Base-by-base conservation (phyloP, 2,797 vertebrate species). In the Lacerta bilineata region DNA sequence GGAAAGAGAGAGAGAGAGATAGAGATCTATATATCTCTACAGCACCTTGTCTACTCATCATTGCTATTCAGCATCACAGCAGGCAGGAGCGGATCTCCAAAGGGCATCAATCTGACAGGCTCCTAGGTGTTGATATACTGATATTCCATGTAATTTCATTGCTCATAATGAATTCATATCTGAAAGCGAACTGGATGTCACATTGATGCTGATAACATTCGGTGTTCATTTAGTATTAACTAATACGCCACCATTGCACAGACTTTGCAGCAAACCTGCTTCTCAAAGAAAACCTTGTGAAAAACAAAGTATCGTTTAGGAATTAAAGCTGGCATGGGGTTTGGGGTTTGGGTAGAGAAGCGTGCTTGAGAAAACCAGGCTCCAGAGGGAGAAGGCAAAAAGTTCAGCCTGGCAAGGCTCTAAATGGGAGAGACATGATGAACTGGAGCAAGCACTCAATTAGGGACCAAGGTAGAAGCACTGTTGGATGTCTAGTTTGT, bases 201-300 rank as follows among this genome's bases (percentile, higher is more conserved):
- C 64, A 43, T 11, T 18, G 36, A 41, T 1, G 0, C 1, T 33
- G 79, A 83, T 83, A 55, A 39, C 71, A 84, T 85, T 55, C 27
- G 0, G 3, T 36, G 8, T 0, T 88, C 77, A 87, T 87, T 91
- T 91, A 86, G 13, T 13, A 84, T 92, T 91, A 92, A 77, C 18
- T 10, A 84, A 23, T 69, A 5, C 7, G 82, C 23, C 61, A 72
- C 25, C 43, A 33, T 82, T 88, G 71, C 7, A 2, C 9, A 18
- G 0, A 79, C 39, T 79, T 87, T 20, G 25, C 33, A 78, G 5
- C 17, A 84, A 88, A 36, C 33, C 71, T 1, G 11, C 82, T 85
- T 39, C 50, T 89, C 86, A 68, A 89, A 87, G 3, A 13, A 29
- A 69, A 2, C 78, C 61, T 64, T 5, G 89, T 2, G 50, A 82